A percentile compares a stretch with the other conserved stretches of the same genome.
phyloP scores from a whole-genome alignment of 2,113 vertebrate species.

The Aramus guarauna region DNA sequence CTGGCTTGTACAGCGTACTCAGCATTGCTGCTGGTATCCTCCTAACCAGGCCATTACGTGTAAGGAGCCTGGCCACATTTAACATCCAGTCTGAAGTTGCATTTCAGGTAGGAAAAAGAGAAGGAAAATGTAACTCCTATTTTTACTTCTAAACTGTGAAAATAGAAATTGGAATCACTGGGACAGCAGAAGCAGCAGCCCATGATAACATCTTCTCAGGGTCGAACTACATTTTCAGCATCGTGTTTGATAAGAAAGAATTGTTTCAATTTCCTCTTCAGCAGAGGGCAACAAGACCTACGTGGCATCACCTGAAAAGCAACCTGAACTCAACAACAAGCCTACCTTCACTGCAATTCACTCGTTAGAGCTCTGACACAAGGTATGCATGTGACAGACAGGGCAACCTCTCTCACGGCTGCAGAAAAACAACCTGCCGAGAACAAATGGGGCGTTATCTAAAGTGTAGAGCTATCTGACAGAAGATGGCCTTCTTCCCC shows the following conservation, averaged over 20 bases:
- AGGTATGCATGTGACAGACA: background rate
- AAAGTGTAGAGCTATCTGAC: background rate
- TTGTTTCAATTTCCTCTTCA: background rate
- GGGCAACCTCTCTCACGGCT: background rate
- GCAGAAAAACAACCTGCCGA: background rate
- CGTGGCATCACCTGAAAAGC: background rate
- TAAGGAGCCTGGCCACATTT: background rate
- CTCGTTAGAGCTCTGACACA: background rate
- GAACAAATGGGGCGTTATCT: background rate
- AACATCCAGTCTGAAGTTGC: background rate
- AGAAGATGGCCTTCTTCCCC: background rate
- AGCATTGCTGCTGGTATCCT: background rate
- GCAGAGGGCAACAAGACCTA: background rate
- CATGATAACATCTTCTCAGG: background rate
- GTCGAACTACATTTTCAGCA: background rate
- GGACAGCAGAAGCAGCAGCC: background rate
- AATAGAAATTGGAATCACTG: background rate
- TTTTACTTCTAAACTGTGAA: background rate
- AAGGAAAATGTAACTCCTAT: background rate
- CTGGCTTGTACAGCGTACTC: background rate
- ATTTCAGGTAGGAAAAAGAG: background rate
- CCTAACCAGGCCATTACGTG: background rate
- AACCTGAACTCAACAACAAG: background rate
- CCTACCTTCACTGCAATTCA: background rate
- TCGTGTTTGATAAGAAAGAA: background rate